Conservation (phyloP, 2,888 invertebrate genomes). For the Cyrtodaria siliqua region DNA sequence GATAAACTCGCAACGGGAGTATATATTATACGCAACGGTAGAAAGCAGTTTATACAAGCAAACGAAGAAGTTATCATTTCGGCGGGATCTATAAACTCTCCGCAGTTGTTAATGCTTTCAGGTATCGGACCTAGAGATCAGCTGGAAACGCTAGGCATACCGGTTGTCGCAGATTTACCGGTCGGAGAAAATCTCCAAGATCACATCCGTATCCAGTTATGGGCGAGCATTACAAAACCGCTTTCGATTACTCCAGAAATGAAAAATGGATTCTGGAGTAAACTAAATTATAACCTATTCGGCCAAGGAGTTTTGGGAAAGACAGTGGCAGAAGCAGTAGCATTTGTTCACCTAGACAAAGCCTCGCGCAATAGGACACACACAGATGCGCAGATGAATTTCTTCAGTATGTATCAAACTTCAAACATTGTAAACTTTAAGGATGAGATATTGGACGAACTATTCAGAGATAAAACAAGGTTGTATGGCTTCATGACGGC, state of each 20-base stretch:
- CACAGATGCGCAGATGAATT: conserved; percentile 25
- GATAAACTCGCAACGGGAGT: conserved; percentile 71
- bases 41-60: conserved; percentile 61
- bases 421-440: conserved; percentile 6
- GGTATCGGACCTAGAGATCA: conserved; percentile 65
- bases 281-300: conserved; percentile 19
- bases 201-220: conserved; percentile 56
- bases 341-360: conserved; percentile 9
- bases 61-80: conserved; percentile 79
- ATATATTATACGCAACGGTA: conserved; percentile 65
- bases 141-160: conserved; percentile 79
- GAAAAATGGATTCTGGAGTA: conserved; percentile 1
- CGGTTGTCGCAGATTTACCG: conserved; percentile 77
- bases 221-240: conserved; percentile 18
- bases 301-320: conserved; percentile 10
- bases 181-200: conserved; percentile 82
- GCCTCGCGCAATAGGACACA: background rate
- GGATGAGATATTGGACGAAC: background rate
- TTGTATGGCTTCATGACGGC: conserved; percentile 76
- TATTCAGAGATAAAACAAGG: conserved; percentile 1
- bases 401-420: conserved; percentile 9
- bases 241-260: background rate
- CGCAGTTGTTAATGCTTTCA: conserved; percentile 66
- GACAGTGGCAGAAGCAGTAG: conserved; percentile 1
- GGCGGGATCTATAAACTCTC: conserved; percentile 84